Base-by-base conservation (phyloP, 2,113 vertebrate species). In the Anolis sagrei region DNA sequence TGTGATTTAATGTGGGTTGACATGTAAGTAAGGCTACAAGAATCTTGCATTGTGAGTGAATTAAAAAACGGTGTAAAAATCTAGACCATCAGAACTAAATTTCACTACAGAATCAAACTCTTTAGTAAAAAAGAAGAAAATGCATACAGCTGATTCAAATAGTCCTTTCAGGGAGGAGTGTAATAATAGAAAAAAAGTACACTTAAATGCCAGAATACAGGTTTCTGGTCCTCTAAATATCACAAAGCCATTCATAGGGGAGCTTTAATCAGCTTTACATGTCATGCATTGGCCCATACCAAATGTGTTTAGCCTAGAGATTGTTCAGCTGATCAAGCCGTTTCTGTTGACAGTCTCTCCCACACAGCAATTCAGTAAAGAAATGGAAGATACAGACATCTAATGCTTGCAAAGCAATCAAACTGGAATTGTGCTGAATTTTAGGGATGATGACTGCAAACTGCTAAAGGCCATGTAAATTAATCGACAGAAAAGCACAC, bases 31-130 rank as follows among this genome's bases (percentile, higher is more conserved):
- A 58, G 11, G 90, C 85, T 91, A 86, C 76, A 86, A 83, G 68
- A 93, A 94, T 89, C 90, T 90, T 87, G 84, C 75, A 92, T 91
- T 94, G 91, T 85, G 91, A 85, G 89, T 90, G 80, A 82, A 90
- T 91, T 93, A 91, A 92, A 91, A 93, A 92, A 91, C 19, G 7
- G 58, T 61, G 58, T 61, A 21, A 32, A n/a, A 69, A 81, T 89
- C 86, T 91, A 80, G 81, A 23, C 83, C 88, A 81, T 89, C 91
- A 88, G 89, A 92, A 92, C 89, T 84, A 81, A 90, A 90, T 90
- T 92, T 92, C 90, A 91, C 90, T 86, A 84, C 86, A 88, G 16
- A 89, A 86, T 88, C 88, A 81, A 89, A 89, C 92, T 85, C 48
- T 89, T 84, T 77, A 85, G 58, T 87, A 34, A 90, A 90, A n/a